Base-by-base conservation (phyloP, 2,797 vertebrate genomes). In the Lycodopsis pacificus region DNA sequence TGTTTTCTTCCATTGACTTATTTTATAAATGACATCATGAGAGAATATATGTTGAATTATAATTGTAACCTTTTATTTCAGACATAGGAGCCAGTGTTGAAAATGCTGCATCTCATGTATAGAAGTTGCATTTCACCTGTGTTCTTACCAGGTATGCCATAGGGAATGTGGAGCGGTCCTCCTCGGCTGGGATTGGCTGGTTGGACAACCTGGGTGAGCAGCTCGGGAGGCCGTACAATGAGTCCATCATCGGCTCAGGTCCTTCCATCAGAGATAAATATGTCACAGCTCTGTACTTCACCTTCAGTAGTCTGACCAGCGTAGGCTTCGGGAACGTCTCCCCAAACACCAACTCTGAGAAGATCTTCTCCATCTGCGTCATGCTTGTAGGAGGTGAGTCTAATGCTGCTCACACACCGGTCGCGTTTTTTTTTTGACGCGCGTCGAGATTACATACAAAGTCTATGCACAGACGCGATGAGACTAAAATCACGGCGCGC, bases 251-350 rank as follows among this genome's bases (percentile, higher is more conserved):
- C 15, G 91, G 89, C 2, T 90, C 77, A 0, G 97, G 97, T 17
- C 97, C 97, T 4, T 94, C 95, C 89, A 97, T 96, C 86, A 95
- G 97, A 91, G 97, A 97, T 92, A 97, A 97, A 91, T 98, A 98
- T 30, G 96, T 98, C 77, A 98, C 97, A 0, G 96, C 97, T 0
- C 96, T 98, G 11, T 98, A 98, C 95, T 98, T 98, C 95, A 97
- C 97, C 92, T 98, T 98, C 95, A 98, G 97, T 91, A 97, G 97
- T 85, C 96, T 98, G 65, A 98, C 97, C 92, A 98, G 97, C 4
- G 97, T 98, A 0, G 97, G 97, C 86, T 98, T 98, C 0, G 97
- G 97, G 36, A 97, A 97, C 0, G 96, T 97, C 32, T 97, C 97
- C 0, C 97, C 97, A 71, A 97, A 98, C 95, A 98, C 97, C 92